Evolutionary conservation across 2,113 vertebrate species (phyloP).

Genomic region (Rhinogobius similis): DNA sequence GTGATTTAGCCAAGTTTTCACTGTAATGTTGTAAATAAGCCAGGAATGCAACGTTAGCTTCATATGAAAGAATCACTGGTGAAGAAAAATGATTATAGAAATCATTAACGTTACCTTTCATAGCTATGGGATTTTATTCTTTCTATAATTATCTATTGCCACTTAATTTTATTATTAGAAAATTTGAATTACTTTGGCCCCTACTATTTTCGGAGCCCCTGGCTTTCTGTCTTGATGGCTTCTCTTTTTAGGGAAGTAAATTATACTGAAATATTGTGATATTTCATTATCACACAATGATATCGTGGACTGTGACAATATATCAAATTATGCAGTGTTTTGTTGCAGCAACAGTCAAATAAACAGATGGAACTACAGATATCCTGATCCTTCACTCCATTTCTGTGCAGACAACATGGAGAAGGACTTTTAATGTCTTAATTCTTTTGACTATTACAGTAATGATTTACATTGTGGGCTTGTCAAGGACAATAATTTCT

Average conservation of each 20-base stretch:
- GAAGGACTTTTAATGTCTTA: no score
- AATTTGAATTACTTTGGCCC: not conserved
- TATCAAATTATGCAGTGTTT: no score
- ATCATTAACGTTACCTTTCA: slow-evolving; percentile 50
- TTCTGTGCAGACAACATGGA: no score
- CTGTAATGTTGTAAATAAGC: not conserved
- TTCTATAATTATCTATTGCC: not conserved
- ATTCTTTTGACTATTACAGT: not conserved
- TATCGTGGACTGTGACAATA: no score
- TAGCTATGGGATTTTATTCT: slow-evolving; percentile 11
- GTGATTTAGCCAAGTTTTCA: not conserved
- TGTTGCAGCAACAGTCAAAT: no score
- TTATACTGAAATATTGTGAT: no score
- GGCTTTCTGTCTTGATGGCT: not conserved
- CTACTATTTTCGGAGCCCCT: not conserved
- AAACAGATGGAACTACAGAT: no score
- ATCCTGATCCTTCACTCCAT: no score
- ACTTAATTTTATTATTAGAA: not conserved
- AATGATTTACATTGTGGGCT: not conserved
- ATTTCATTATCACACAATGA: no score
- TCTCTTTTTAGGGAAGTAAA: no score
- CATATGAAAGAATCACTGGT: not conserved
- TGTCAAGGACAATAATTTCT: no score
- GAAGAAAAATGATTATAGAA: not conserved
- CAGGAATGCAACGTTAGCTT: not conserved